Conservation (phyloP, 2,888 invertebrate species). For the Chirona hameri region DNA sequence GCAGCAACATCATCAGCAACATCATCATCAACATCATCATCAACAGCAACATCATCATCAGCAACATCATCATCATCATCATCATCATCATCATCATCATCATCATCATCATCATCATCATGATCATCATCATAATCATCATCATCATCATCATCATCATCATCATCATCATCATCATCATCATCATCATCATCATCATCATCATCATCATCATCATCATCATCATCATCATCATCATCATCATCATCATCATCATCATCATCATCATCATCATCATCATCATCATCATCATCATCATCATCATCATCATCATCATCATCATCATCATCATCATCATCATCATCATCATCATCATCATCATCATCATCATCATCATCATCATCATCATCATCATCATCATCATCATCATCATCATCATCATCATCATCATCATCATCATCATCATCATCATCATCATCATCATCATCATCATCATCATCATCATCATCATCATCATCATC, state of each 20-base stretch:
- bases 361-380: slow-evolving; percentile 22
- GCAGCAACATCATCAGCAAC: too few species aligned
- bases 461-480: neutral
- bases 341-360: slow-evolving; percentile 22
- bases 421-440: neutral
- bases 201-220: slow-evolving; percentile 22
- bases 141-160: too few species aligned
- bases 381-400: slow-evolving; percentile 22
- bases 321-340: slow-evolving; percentile 10
- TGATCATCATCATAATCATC: too few species aligned
- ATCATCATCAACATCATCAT: too few species aligned
- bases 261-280: slow-evolving; percentile 22
- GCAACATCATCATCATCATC: too few species aligned
- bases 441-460: neutral
- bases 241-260: slow-evolving; percentile 22
- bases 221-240: slow-evolving; percentile 22
- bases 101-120: too few species aligned
- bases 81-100: too few species aligned
- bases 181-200: too few species aligned
- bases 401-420: slow-evolving; percentile 22
- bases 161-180: too few species aligned
- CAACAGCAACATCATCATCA: too few species aligned
- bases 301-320: slow-evolving; percentile 22
- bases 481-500: slow-evolving; percentile 4
- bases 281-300: slow-evolving; percentile 22